Evolutionary conservation across 2,888 invertebrate genomes (phyloP).

Genomic region (Euzophera pinguis): DNA sequence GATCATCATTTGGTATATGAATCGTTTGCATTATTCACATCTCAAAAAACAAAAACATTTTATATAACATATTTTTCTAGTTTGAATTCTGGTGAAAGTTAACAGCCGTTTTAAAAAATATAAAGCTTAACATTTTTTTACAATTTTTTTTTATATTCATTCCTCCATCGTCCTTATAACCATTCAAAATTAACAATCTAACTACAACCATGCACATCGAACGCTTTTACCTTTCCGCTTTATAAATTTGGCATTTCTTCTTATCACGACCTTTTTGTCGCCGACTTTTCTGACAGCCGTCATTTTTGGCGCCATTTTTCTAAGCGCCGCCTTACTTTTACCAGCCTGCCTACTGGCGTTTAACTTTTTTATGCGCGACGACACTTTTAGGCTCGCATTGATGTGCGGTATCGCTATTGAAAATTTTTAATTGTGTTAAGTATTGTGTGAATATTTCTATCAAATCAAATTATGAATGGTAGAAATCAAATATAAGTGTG

Average conservation of each 20-base stretch:
- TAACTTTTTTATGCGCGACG: slow-evolving; percentile 11
- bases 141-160: not conserved
- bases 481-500: no score
- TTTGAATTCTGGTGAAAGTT: no score
- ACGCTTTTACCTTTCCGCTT: slow-evolving; percentile 61
- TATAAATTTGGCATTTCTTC: slow-evolving; percentile 56
- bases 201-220: slow-evolving; percentile 16
- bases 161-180: slow-evolving; percentile 10
- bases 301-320: slow-evolving; percentile 42
- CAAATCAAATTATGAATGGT: no score
- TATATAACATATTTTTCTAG: no score
- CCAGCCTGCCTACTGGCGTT: slow-evolving; percentile 6
- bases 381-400: slow-evolving; percentile 15
- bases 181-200: slow-evolving; percentile 24
- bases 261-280: slow-evolving; percentile 54
- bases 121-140: no score
- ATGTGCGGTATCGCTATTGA: slow-evolving; percentile 17
- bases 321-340: slow-evolving; percentile 23
- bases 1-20: no score
- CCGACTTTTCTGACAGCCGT: slow-evolving; percentile 40
- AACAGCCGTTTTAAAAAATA: no score
- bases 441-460: no score
- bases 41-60: no score
- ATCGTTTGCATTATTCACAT: no score
- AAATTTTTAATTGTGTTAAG: slow-evolving; percentile 10